Evolutionary conservation across 1,140 invertebrate species (phyloP).

Genomic region (Drosophila santomea): DNA sequence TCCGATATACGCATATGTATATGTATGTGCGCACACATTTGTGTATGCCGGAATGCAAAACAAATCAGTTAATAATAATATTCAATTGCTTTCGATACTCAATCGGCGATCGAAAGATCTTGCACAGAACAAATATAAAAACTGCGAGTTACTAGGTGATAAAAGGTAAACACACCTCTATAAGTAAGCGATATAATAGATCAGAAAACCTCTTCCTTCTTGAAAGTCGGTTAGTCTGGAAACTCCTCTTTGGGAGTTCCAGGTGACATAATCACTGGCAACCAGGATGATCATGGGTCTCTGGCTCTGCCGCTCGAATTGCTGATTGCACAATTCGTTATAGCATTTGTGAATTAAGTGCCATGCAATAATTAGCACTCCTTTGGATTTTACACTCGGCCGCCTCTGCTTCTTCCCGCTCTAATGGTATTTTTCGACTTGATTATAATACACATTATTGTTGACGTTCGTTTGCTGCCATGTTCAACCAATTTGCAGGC

Average conservation of each 20-base stretch:
- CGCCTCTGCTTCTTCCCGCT: slow-evolving; percentile 19
- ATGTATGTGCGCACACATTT: too few relatives aligned
- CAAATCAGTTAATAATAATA: slow-evolving; percentile 21
- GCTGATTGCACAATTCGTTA: slow-evolving; percentile 44
- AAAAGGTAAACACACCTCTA: neutral
- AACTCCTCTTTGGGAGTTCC: neutral
- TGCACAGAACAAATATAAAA: neutral
- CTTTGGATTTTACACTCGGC: slow-evolving; percentile 57
- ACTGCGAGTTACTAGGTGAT: neutral
- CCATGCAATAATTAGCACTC: slow-evolving; percentile 47
- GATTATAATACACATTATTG: neutral
- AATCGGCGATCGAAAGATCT: neutral
- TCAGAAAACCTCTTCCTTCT: too few relatives aligned
- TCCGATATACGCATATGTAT: too few relatives aligned
- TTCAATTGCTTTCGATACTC: slow-evolving; percentile 40
- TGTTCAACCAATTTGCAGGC: slow-evolving; percentile 53
- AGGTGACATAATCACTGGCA: slow-evolving; percentile 4
- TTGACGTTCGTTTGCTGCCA: slow-evolving; percentile 24
- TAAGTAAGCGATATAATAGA: too few relatives aligned
- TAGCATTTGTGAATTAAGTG: slow-evolving; percentile 37
- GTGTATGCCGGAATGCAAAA: neutral
- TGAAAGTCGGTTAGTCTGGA: too few relatives aligned
- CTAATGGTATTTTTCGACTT: slow-evolving; percentile 26
- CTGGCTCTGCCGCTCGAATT: neutral
- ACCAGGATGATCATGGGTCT: slow-evolving; percentile 17